Percentiles rank a stretch among this genome's conserved stretches.
phyloP scores from a whole-genome alignment of 2,113 vertebrate genomes.

The Paraplagusia blochii region DNA sequence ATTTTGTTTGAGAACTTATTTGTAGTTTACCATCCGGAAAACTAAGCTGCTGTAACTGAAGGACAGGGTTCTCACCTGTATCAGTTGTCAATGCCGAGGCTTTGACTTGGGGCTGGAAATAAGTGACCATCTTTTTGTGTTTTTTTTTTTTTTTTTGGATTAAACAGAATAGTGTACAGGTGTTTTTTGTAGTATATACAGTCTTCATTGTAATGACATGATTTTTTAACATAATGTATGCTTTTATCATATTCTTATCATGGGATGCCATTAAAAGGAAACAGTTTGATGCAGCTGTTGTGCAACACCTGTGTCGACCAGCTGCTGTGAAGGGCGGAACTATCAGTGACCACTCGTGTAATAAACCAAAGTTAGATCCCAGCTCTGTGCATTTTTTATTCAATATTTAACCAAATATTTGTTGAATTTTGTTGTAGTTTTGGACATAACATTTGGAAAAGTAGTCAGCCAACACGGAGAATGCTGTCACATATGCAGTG shows the following conservation, averaged over 20 bases:
- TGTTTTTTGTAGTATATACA: no score
- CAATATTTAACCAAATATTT: no score
- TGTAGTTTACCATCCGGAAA: no score
- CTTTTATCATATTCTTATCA: neutral
- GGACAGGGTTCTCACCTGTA: neutral
- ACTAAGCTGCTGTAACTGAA: no score
- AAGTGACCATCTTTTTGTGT: neutral
- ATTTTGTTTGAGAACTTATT: no score
- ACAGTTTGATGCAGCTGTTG: neutral
- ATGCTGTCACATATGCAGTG: neutral
- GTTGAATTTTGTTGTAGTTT: no score
- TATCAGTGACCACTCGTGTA: neutral
- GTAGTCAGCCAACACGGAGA: no score
- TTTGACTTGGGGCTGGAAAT: neutral
- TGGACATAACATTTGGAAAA: no score
- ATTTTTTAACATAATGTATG: neutral
- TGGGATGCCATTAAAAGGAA: neutral
- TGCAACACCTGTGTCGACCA: neutral
- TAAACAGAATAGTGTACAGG: neutral
- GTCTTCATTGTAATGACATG: neutral
- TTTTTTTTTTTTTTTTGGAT: neutral
- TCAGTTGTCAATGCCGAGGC: neutral
- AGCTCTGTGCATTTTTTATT: no score
- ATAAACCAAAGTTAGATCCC: neutral
- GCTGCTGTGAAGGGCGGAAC: neutral